Base-by-base conservation (phyloP, 1,140 invertebrate species). In the Micrasema longulum region DNA sequence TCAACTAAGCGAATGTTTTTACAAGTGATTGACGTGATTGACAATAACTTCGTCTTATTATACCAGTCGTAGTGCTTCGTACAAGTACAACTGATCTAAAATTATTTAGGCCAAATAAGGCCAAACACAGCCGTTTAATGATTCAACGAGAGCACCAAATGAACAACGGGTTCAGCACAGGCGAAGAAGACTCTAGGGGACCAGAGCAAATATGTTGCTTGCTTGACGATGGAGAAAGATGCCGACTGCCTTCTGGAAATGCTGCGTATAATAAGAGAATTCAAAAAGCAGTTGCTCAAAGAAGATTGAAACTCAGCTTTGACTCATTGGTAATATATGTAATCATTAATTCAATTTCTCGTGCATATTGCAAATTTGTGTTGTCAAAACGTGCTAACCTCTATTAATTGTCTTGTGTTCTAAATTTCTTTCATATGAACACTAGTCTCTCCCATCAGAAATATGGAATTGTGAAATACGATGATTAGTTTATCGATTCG, bases 181-280 rank as follows among this genome's bases (percentile, higher is more conserved):
- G 93, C 76, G 94, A 95, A 85, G 93, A 95, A 85, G 93, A 95
- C 84, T 94, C 93, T 62, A 85, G 92, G 77, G 92, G 92, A 66
- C 89, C 91, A 77, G 94, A 96, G 79, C 95, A 97, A 87, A 92
- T 95, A 75, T 98, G 97, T 87, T 98, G 96, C 85, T 87, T 98
- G 67, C 89, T 97, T 76, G 96, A 98, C 84, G 94, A 96, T 78
- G 89, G 90, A 72, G 91, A 93, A 66, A 87, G 95, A 66, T 99
- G 97, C 85, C 87, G 89, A 71, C 89, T 93, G 78, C 88, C 91
- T 50, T 95, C 97, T 76, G 96, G 97, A 55, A 98, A 98, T 87
- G 97, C 97, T 70, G 95, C 95, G 43, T 99, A 98, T 83, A 97
- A 95, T 83, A 98, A 98, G 81, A 89, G 96, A 74, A 96, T 99